A percentile compares a stretch with the other conserved stretches of the same genome.
Evolutionary conservation across 2,888 invertebrate species (phyloP).

Genomic region (Stegana nigrithorax): DNA sequence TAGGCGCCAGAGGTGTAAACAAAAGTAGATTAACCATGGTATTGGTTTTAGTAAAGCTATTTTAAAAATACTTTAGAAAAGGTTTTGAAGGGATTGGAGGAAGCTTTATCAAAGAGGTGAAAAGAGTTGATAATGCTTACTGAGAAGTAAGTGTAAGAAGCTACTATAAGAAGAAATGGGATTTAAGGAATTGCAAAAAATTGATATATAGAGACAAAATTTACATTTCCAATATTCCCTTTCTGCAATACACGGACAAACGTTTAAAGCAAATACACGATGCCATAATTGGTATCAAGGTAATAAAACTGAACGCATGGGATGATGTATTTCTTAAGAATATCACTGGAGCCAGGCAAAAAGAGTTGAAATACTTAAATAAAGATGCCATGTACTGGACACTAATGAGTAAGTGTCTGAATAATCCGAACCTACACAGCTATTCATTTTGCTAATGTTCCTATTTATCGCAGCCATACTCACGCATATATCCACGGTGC

Average conservation of each 20-base stretch:
- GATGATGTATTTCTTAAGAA: slow-evolving; percentile 79
- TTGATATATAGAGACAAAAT: too few relatives aligned
- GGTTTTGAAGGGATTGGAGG: too few relatives aligned
- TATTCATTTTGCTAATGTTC: background rate
- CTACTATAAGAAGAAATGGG: too few relatives aligned
- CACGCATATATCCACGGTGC: slow-evolving; percentile 81
- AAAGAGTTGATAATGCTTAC: too few relatives aligned
- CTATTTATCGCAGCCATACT: slow-evolving; percentile 74
- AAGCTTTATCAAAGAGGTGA: too few relatives aligned
- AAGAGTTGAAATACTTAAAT: slow-evolving; percentile 79
- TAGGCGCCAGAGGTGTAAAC: too few relatives aligned
- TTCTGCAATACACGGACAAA: slow-evolving; percentile 78
- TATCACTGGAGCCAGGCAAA: slow-evolving; percentile 75
- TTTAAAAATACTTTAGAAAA: too few relatives aligned
- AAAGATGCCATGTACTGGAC: slow-evolving; percentile 82
- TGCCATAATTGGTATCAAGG: slow-evolving; percentile 81
- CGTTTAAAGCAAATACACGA: slow-evolving; percentile 82
- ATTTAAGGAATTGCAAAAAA: too few relatives aligned
- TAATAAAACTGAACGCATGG: slow-evolving; percentile 87
- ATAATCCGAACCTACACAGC: background rate
- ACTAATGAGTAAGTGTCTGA: slow-evolving; percentile 75
- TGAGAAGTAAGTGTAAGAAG: too few relatives aligned
- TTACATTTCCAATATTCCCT: too few relatives aligned
- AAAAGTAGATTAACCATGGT: too few relatives aligned
- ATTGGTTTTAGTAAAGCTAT: too few relatives aligned